These are phyloP conservation scores for Phlogophora meticulosa DNA, from an alignment of 2,888 invertebrate genomes.

Conservation along the genomic window DNA sequence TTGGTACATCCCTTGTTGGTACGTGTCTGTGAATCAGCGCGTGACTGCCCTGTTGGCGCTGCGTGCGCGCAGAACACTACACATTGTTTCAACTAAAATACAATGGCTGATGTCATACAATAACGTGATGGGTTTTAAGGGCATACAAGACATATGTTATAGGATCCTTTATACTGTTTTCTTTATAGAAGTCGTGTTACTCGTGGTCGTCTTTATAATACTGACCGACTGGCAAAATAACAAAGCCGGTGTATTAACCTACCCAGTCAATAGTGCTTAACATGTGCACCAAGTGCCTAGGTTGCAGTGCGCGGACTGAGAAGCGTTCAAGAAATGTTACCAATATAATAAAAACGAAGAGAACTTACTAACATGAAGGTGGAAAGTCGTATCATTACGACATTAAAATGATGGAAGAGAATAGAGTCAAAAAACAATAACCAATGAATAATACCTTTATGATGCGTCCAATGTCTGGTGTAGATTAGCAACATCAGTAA, in stretches of 20 bases:
- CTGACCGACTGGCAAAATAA: constrained; percentile 23
- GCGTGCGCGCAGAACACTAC: constrained; percentile 74
- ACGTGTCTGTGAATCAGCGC: constrained; percentile 80
- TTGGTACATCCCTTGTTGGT: constrained; percentile 71
- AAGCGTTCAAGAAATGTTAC: no score
- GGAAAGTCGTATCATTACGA: neutral
- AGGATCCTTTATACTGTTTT: constrained; percentile 39
- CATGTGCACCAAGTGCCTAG: neutral
- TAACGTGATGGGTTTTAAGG: constrained; percentile 77
- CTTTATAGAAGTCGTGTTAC: constrained; percentile 19
- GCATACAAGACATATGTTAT: constrained; percentile 58
- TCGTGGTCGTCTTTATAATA: constrained; percentile 24
- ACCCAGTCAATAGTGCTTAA: neutral
- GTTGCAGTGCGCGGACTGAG: neutral
- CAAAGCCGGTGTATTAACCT: constrained; percentile 4
- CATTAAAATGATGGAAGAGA: neutral
- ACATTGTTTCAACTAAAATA: constrained; percentile 79
- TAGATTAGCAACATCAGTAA: neutral
- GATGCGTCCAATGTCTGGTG: neutral
- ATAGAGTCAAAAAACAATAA: neutral
- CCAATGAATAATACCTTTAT: neutral
- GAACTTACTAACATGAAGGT: neutral
- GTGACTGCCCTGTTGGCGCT: constrained; percentile 73
- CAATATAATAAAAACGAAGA: neutral
- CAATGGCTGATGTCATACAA: constrained; percentile 86